phyloP scores from a whole-genome alignment of 2,888 invertebrate genomes.

The Cephus pulcher region DNA sequence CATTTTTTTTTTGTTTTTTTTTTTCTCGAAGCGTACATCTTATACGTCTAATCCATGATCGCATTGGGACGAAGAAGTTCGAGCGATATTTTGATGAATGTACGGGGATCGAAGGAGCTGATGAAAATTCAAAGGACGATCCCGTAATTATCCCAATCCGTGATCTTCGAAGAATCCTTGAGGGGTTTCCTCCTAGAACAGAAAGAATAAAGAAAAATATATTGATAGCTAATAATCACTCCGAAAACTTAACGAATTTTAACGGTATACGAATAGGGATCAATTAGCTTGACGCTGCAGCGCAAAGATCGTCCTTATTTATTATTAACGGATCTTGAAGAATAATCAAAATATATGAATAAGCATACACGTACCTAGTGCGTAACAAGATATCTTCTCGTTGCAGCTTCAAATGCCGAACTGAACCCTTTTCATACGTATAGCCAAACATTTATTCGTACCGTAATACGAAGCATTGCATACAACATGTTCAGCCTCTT shows the following conservation, averaged over 20 bases:
- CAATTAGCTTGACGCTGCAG: slow-evolving; percentile 64
- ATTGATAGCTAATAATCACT: background rate
- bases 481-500: slow-evolving; percentile 2
- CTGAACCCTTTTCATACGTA: slow-evolving; percentile 64
- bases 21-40: background rate
- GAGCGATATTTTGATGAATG: background rate
- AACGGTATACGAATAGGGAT: slow-evolving; percentile 61
- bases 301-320: slow-evolving; percentile 26
- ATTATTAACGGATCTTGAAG: slow-evolving; percentile 19
- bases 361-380: slow-evolving; percentile 64
- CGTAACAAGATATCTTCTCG: slow-evolving; percentile 60
- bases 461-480: slow-evolving; percentile 24
- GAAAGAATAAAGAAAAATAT: slow-evolving; percentile 53
- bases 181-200: slow-evolving; percentile 98
- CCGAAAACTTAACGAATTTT: background rate
- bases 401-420: slow-evolving; percentile 66
- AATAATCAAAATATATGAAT: slow-evolving; percentile 51
- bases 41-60: background rate
- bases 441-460: slow-evolving; percentile 30
- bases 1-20: background rate
- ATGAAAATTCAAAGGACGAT: background rate
- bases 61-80: background rate
- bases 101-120: background rate
- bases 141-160: slow-evolving; percentile 83
- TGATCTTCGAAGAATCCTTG: slow-evolving; percentile 99